Evolutionary conservation across 2,888 invertebrate genomes (phyloP).

Genomic region (Andrena marginata): DNA sequence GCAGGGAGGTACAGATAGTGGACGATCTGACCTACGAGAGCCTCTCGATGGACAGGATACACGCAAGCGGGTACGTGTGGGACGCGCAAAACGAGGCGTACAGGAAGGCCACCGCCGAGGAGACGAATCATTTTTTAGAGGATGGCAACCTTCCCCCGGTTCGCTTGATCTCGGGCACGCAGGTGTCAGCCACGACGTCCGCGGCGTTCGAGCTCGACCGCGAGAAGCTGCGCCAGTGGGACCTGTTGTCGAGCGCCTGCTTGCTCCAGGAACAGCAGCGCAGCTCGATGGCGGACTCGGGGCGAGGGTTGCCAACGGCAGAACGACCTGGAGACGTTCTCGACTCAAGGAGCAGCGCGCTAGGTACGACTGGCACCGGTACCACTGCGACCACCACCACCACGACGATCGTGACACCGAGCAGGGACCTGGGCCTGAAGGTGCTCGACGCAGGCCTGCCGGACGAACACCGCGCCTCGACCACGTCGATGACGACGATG

Average conservation of each 20-base stretch:
- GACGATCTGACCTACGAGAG: slow-evolving; percentile 88
- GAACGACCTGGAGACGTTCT: slow-evolving; percentile 65
- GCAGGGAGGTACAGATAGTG: slow-evolving; percentile 11
- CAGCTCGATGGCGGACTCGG: slow-evolving; percentile 87
- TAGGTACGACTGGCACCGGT: slow-evolving; percentile 3
- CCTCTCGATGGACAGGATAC: slow-evolving; percentile 85
- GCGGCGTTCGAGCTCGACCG: slow-evolving; percentile 89
- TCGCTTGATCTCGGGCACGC: slow-evolving; percentile 65
- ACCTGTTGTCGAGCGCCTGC: slow-evolving; percentile 92
- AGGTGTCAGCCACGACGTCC: slow-evolving; percentile 76
- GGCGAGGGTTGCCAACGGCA: slow-evolving; percentile 79
- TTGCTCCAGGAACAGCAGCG: slow-evolving; percentile 84
- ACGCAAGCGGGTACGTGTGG: slow-evolving; percentile 82
- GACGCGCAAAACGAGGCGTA: slow-evolving; percentile 83
- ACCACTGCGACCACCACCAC: slow-evolving; percentile 24
- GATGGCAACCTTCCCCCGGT: slow-evolving; percentile 85
- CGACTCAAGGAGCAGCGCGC: slow-evolving; percentile 53
- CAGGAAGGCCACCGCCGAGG: slow-evolving; percentile 68
- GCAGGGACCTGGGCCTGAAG: slow-evolving; percentile 34
- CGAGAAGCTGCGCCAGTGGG: slow-evolving; percentile 95
- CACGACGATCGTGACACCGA: slow-evolving; percentile 33
- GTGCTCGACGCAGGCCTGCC: slow-evolving; percentile 37
- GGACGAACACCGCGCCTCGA: neutral
- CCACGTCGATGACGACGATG: neutral
- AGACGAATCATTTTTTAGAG: slow-evolving; percentile 85